Evolutionary conservation across 1,140 invertebrate genomes (phyloP).

Genomic region (Pissodes strobi): DNA sequence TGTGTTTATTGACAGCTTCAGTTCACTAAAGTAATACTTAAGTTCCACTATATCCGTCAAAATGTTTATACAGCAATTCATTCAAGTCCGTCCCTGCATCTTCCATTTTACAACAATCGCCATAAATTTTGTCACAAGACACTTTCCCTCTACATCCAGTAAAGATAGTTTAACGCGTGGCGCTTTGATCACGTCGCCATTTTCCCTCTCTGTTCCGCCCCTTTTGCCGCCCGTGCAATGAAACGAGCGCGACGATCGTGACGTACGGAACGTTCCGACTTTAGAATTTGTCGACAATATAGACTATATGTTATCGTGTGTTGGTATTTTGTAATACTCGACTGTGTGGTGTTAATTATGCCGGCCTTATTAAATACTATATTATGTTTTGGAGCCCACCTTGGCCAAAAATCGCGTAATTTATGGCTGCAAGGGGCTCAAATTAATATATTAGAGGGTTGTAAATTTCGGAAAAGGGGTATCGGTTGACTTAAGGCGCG

Average conservation of each 20-base stretch:
- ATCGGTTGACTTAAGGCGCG: slow-evolving; percentile 29
- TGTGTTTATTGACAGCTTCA: no score
- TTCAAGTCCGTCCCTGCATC: slow-evolving; percentile 13
- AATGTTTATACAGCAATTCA: no score
- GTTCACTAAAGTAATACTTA: no score
- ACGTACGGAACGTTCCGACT: slow-evolving; percentile 7
- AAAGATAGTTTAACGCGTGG: slow-evolving; percentile 28
- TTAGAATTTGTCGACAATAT: slow-evolving; percentile 27
- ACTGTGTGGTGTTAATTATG: slow-evolving; percentile 51
- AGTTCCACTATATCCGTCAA: no score
- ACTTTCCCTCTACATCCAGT: slow-evolving; percentile 38
- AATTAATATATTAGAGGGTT: slow-evolving; percentile 22
- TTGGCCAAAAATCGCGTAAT: slow-evolving; percentile 52
- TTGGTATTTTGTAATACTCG: slow-evolving; percentile 52
- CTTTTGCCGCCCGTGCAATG: background rate
- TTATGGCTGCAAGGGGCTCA: slow-evolving; percentile 34
- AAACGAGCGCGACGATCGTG: slow-evolving; percentile 8
- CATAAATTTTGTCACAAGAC: slow-evolving; percentile 47
- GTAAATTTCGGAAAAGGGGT: slow-evolving; percentile 26
- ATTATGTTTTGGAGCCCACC: slow-evolving; percentile 53
- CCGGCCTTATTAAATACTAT: slow-evolving; percentile 54
- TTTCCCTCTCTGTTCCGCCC: slow-evolving; percentile 16
- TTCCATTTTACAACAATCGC: slow-evolving; percentile 44
- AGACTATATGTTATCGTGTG: slow-evolving; percentile 47
- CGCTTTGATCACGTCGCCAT: background rate